Base-by-base conservation (phyloP, 2,888 invertebrate genomes). In the Leptopterna dolabrata region DNA sequence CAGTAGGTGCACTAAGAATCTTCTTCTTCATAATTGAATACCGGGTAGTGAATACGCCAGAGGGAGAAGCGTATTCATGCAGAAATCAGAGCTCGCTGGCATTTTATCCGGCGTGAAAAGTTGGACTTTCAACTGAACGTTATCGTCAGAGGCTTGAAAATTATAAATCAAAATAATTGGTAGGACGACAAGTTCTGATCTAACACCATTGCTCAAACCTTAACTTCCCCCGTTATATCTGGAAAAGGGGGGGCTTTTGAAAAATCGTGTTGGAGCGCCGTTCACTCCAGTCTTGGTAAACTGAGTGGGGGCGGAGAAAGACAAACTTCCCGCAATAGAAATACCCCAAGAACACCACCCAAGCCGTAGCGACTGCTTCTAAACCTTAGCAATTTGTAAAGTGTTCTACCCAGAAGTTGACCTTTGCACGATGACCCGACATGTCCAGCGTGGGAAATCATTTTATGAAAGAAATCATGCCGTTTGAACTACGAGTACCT, bases 111-210 rank as follows among this genome's bases (percentile, higher is more conserved):
- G 63, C 7, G 13, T 7, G 24, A 63, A 55, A 63, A 63, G 24
- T 63, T 63, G 24, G 63, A 24, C 24, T 24, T 27, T 63, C 63
- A 63, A 63, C 63, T 27, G 24, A 63, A 11, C 63, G 19, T 27
- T 63, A 27, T 47, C 30, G 36, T 78, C 43, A n/a, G 41, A 78
- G 24, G 78, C 78, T 47, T n/a, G 11, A 78, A 43, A 78, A 45
- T 78, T 78, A 78, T 78, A 78, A 78, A 78, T 78, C 78, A 78
- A 41, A 45, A 78, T 78, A 78, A 78, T 78, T 78, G 78, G 78
- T 78, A 24, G 78, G 27, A 19, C 45, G 78, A 78, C 78, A 78
- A 78, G 78, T 78, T 78, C 43, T 78, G 78, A 78, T 78, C 78
- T 27, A 27, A 78, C 78, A 78, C 78, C 45, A 78, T 47, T 78